Evolutionary conservation across 2,888 invertebrate genomes (phyloP).

Genomic region (Drosophila neutralis): DNA sequence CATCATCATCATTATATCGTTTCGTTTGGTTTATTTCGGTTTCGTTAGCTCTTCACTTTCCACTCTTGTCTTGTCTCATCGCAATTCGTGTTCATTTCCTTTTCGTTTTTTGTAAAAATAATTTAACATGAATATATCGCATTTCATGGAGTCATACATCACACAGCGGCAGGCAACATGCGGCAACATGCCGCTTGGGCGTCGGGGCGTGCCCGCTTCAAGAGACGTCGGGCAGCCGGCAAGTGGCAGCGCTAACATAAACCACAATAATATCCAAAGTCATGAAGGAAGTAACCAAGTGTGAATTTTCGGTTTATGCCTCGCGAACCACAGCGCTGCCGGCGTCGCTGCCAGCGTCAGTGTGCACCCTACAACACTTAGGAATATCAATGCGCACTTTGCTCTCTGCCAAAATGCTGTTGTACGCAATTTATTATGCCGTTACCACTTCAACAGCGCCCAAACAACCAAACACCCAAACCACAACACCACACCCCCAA

Average conservation of each 20-base stretch:
- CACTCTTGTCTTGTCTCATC: conserved; percentile 6
- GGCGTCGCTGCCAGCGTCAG: conserved; percentile 28
- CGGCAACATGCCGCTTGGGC: conserved; percentile 23
- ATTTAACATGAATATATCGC: conserved; percentile 80
- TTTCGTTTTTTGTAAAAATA: conserved; percentile 54
- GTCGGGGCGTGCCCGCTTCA: conserved; percentile 24
- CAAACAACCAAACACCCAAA: not conserved
- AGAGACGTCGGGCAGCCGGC: conserved; percentile 37
- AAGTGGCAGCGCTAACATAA: conserved; percentile 78
- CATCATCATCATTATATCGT: conserved; percentile 9
- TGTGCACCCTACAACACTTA: conserved; percentile 40
- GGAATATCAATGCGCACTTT: conserved; percentile 2
- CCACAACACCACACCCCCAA: not conserved
- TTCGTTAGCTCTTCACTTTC: conserved; percentile 1
- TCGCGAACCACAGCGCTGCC: conserved; percentile 54
- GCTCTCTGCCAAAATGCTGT: not conserved
- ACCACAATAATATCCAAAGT: conserved; percentile 80
- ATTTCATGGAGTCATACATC: conserved; percentile 79
- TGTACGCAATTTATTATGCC: conserved; percentile 10
- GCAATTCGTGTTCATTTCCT: conserved; percentile 25
- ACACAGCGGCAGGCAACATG: conserved; percentile 59
- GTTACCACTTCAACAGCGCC: not conserved
- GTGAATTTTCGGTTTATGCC: conserved; percentile 79
- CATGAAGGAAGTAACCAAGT: conserved; percentile 80
- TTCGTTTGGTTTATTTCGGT: conserved; percentile 2